Conservation (phyloP, 1,140 invertebrate genomes). For the Drosophila orosa region DNA sequence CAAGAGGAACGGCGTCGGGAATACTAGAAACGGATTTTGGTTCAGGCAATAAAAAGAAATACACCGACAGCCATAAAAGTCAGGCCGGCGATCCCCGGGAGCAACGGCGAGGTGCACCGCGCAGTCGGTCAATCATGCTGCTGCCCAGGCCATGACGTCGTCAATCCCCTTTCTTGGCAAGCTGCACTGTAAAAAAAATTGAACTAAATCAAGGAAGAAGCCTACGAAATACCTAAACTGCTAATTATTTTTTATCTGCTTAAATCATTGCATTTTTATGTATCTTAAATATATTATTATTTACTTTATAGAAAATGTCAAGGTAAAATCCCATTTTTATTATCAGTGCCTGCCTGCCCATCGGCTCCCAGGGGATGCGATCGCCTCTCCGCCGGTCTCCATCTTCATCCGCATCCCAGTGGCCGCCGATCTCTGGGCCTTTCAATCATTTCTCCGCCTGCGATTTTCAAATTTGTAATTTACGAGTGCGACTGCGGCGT, state of each 20-base stretch:
- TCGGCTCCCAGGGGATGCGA: slow-evolving; percentile 28
- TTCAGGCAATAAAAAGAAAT: slow-evolving; percentile 74
- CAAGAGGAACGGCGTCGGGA: slow-evolving; percentile 48
- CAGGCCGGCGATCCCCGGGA: slow-evolving; percentile 76
- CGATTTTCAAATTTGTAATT: slow-evolving; percentile 69
- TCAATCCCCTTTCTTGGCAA: slow-evolving; percentile 3
- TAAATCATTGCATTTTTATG: not conserved
- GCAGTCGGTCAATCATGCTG: slow-evolving; percentile 74
- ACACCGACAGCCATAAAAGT: slow-evolving; percentile 79
- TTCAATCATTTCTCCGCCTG: slow-evolving; percentile 73
- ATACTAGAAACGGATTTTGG: slow-evolving; percentile 68
- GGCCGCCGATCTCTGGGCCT: slow-evolving; percentile 47
- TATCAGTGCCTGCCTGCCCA: slow-evolving; percentile 15
- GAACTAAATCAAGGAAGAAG: not conserved
- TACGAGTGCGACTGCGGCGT: slow-evolving; percentile 51
- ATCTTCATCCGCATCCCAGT: slow-evolving; percentile 45
- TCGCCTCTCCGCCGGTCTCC: slow-evolving; percentile 12
- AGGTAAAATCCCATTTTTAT: not conserved
- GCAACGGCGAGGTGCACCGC: slow-evolving; percentile 61
- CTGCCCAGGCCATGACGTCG: slow-evolving; percentile 23
- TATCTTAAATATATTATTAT: not conserved
- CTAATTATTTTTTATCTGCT: not conserved
- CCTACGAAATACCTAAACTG: not conserved
- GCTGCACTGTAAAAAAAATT: slow-evolving; percentile 1
- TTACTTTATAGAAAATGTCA: not conserved